Evolutionary conservation across 2,113 vertebrate species (phyloP).

Genomic region (Fregata magnificens): DNA sequence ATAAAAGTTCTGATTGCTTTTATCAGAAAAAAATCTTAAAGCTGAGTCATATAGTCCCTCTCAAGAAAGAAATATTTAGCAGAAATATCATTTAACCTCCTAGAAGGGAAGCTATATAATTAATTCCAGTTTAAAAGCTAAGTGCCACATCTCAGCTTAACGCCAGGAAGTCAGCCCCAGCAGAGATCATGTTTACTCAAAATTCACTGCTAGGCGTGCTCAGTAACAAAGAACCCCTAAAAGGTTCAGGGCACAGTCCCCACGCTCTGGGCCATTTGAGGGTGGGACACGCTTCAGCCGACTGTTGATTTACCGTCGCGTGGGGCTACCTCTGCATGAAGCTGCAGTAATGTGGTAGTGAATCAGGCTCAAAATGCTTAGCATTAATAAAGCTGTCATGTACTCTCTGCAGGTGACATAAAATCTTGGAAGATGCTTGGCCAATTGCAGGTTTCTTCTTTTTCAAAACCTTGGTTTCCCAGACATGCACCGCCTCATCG

Average conservation of each 20-base stretch:
- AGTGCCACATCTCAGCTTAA: background rate
- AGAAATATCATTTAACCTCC: background rate
- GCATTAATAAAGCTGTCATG: background rate
- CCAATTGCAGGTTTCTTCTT: background rate
- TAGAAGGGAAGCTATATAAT: background rate
- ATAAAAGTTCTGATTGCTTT: background rate
- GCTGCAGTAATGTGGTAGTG: background rate
- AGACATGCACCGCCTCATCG: background rate
- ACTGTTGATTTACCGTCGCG: fast-evolving
- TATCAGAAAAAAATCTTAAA: background rate
- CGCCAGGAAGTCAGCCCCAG: background rate
- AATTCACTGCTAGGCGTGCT: background rate
- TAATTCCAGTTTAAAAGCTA: background rate
- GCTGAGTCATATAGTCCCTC: background rate
- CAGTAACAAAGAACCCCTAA: background rate
- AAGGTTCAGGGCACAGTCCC: background rate
- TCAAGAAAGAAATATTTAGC: background rate
- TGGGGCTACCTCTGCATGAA: background rate
- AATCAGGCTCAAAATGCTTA: background rate
- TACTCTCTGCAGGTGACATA: constrained; percentile 23
- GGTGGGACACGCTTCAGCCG: fast-evolving
- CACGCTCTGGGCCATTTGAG: background rate
- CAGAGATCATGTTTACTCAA: background rate
- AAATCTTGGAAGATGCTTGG: background rate
- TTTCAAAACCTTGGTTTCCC: background rate